Percentiles rank a stretch among this genome's conserved stretches.
Evolutionary conservation across 2,113 vertebrate species (phyloP).

Genomic region (Chionodraco myersi): DNA sequence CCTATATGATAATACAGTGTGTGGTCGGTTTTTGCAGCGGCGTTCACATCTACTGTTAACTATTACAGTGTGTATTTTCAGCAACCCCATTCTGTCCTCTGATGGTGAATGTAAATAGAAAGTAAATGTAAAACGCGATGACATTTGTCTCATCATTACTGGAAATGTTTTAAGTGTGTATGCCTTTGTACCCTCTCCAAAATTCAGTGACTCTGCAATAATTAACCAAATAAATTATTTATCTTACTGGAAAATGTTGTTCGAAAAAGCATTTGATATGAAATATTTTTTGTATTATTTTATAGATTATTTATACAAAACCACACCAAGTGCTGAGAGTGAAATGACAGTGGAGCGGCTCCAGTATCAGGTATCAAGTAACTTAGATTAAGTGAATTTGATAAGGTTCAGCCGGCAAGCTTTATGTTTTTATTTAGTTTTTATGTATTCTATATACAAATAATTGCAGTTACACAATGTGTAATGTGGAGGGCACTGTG

Average conservation of each 20-base stretch:
- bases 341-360: constrained; percentile 25
- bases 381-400: constrained; percentile 12
- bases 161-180: constrained; percentile 27
- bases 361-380: neutral
- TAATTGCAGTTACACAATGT: neutral
- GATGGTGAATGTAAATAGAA: constrained; percentile 56
- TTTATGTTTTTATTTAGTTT: neutral
- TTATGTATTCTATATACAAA: neutral
- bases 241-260: neutral
- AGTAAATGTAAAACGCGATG: constrained; percentile 47
- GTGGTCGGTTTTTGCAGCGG: constrained; percentile 38
- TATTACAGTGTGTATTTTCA: constrained; percentile 18
- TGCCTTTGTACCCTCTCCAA: neutral
- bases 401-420: neutral
- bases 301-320: neutral
- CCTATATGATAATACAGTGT: constrained; percentile 53
- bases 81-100: constrained; percentile 19
- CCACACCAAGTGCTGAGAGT: constrained; percentile 1
- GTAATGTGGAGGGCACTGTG: neutral
- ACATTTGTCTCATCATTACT: constrained; percentile 44
- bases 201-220: neutral
- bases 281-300: neutral
- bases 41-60: constrained; percentile 39
- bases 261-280: neutral
- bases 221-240: neutral